Percentiles rank a stretch among this genome's conserved stretches.
Conservation (phyloP, 2,113 vertebrate genomes). For the Sinocyclocheilus anophthalmus region DNA sequence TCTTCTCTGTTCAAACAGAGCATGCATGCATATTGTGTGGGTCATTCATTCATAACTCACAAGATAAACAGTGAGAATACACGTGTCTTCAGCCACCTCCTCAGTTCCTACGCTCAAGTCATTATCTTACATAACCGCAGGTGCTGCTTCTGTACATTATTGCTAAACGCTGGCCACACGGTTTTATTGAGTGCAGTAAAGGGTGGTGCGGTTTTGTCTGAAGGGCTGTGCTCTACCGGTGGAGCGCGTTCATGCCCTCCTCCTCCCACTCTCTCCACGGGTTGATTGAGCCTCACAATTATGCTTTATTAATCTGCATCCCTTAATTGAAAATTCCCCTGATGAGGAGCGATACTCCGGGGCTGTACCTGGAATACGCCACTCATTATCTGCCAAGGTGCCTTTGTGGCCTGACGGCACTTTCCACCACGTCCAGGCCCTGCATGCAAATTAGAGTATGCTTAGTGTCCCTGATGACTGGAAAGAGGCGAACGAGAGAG, state of each 20-base stretch:
- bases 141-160: neutral
- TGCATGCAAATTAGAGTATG: conserved; percentile 55
- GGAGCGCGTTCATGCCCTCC: neutral
- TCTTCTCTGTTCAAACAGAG: conserved; percentile 19
- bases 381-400: conserved; percentile 83
- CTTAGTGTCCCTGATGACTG: conserved; percentile 45
- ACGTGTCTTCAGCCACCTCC: neutral
- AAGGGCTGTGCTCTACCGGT: neutral
- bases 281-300: conserved; percentile 66
- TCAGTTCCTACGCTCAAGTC: neutral
- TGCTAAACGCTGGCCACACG: neutral
- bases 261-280: conserved; percentile 18
- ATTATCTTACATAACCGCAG: conserved; percentile 34
- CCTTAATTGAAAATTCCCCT: conserved; percentile 81
- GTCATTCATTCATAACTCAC: conserved; percentile 13
- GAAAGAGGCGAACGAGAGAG: conserved; percentile 40
- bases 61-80: neutral
- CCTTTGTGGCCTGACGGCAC: conserved; percentile 74
- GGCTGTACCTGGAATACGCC: conserved; percentile 75
- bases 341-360: conserved; percentile 63
- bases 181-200: conserved; percentile 27
- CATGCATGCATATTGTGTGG: conserved; percentile 2
- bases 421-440: conserved; percentile 40
- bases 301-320: conserved; percentile 84
- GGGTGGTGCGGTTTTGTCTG: conserved; percentile 7